Conservation (phyloP, 2,797 vertebrate genomes). For the Amazona ochrocephala region DNA sequence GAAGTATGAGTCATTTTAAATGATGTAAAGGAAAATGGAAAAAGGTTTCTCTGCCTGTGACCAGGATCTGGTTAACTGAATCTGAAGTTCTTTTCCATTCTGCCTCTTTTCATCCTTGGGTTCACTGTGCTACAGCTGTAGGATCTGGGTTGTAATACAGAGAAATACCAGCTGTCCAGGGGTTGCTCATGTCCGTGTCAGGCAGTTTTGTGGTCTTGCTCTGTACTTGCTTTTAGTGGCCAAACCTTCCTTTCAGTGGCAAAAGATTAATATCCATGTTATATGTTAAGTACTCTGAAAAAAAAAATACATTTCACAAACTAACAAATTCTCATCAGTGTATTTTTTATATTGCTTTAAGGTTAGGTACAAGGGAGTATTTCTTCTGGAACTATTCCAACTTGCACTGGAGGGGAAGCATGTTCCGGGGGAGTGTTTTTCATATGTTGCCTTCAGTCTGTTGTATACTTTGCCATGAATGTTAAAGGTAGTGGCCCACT, state of each 20-base stretch:
- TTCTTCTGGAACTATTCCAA: neutral
- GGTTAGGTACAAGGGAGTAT: rapidly evolving
- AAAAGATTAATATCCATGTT: neutral
- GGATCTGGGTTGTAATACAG: neutral
- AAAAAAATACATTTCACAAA: neutral
- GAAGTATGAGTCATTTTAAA: neutral
- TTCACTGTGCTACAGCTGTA: neutral
- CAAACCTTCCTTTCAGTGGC: neutral
- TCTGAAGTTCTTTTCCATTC: neutral
- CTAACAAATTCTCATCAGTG: neutral
- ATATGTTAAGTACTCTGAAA: neutral
- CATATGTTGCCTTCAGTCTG: neutral
- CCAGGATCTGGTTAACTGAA: neutral
- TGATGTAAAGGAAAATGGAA: neutral
- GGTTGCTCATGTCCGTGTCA: neutral
- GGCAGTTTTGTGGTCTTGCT: neutral
- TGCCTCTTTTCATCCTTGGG: neutral
- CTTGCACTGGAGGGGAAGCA: neutral
- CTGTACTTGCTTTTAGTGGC: neutral
- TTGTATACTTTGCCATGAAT: neutral
- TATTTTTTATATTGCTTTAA: neutral
- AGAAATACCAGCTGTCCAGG: neutral
- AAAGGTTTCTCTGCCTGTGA: neutral
- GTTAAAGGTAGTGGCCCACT: neutral
- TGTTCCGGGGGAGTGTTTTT: neutral